A percentile compares a stretch with the other conserved stretches of the same genome.
These are phyloP conservation scores for Chromoteleia sp. DNA, from an alignment of 2,888 invertebrate genomes.

Conservation along the genomic window DNA sequence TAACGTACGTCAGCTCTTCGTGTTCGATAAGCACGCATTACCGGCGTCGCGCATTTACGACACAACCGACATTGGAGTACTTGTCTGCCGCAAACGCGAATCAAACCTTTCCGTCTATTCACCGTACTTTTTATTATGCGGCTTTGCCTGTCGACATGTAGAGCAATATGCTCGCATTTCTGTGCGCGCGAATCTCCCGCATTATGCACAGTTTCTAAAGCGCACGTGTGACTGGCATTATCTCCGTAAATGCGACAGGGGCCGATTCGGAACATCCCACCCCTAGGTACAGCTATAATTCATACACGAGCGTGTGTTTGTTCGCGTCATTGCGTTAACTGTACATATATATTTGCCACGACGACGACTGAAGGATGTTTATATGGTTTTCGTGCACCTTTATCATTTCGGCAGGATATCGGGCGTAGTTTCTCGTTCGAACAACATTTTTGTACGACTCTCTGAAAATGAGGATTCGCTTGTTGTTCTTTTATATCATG, in stretches of 20 bases:
- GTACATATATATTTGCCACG: conserved; percentile 11
- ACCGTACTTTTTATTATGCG: conserved; percentile 59
- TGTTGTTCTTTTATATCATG: no score
- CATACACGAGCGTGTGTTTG: conserved; percentile 36
- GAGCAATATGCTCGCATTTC: conserved; percentile 55
- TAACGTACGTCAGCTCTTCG: conserved; percentile 49
- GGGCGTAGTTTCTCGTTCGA: neutral
- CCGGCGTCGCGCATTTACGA: conserved; percentile 26
- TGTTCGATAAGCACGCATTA: conserved; percentile 57
- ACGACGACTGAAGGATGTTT: conserved; percentile 11
- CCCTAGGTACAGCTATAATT: conserved; percentile 57
- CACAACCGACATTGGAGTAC: conserved; percentile 27
- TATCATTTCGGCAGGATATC: conserved; percentile 7
- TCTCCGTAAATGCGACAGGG: conserved; percentile 73
- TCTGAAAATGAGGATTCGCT: no score
- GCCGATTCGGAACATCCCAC: conserved; percentile 41
- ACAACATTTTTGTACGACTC: neutral
- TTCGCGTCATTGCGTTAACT: conserved; percentile 28
- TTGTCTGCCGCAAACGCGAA: conserved; percentile 27
- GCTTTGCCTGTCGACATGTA: conserved; percentile 29
- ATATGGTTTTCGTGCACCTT: conserved; percentile 23
- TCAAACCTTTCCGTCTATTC: conserved; percentile 54
- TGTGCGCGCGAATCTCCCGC: conserved; percentile 50
- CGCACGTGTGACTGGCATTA: conserved; percentile 75
- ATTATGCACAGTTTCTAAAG: conserved; percentile 70